Conservation (phyloP, 2,113 vertebrate genomes). For the Plecotus auritus region DNA sequence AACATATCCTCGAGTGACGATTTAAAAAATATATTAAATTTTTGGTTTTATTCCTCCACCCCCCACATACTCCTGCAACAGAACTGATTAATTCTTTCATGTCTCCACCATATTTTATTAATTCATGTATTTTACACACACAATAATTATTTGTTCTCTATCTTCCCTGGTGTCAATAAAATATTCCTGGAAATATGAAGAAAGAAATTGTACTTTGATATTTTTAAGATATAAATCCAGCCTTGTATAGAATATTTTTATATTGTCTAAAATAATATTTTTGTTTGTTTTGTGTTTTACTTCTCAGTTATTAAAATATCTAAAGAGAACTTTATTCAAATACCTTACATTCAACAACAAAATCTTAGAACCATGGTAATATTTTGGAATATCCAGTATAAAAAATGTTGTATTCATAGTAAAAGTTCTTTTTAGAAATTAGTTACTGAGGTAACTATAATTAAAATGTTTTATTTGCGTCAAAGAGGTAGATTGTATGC, state of each 20-base stretch:
- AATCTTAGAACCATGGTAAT: not conserved
- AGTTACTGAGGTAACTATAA: not conserved
- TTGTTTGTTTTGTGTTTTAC: not conserved
- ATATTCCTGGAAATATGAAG: not conserved
- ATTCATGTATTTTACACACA: not conserved
- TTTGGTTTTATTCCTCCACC: not conserved
- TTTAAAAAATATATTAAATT: not conserved
- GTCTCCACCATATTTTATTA: not conserved
- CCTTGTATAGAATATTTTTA: not conserved
- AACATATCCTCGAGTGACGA: not conserved
- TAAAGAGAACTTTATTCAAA: not conserved
- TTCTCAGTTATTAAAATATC: constrained; percentile 3
- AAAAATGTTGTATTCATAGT: not conserved
- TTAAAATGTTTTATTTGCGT: not conserved
- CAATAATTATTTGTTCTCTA: not conserved
- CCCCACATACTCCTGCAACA: not conserved
- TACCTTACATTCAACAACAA: not conserved
- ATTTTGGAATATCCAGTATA: constrained; percentile 4
- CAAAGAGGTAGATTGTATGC: not conserved
- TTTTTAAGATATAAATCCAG: not conserved
- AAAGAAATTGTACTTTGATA: not conserved
- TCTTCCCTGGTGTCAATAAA: not conserved
- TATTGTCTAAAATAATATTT: not conserved
- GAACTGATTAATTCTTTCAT: not conserved
- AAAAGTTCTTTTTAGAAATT: not conserved